These are phyloP conservation scores for Venturia canescens DNA, from an alignment of 1,140 invertebrate species.

Conservation along the genomic window DNA sequence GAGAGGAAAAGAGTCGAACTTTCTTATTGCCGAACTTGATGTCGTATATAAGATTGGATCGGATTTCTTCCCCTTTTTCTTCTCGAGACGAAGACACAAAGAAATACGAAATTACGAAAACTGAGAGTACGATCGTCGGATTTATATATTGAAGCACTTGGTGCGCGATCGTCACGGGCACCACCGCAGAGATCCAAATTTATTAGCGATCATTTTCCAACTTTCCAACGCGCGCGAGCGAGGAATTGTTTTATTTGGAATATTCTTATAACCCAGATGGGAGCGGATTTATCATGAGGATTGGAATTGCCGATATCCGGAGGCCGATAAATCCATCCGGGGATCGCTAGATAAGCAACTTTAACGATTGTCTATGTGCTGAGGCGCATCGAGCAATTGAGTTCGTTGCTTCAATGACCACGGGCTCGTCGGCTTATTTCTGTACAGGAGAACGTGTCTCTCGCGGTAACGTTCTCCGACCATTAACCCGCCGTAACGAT, in stretches of 20 bases:
- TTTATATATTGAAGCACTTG: background rate
- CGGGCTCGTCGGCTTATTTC: no score
- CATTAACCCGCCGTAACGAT: constrained; percentile 14
- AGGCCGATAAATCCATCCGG: no score
- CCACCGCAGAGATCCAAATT: background rate
- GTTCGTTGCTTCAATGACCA: no score
- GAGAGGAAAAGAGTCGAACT: constrained; percentile 52
- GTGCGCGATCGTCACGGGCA: background rate
- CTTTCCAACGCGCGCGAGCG: background rate
- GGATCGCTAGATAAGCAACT: no score
- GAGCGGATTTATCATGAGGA: no score
- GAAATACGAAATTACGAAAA: constrained; percentile 18
- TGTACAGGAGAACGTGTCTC: no score
- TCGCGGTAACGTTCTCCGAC: background rate
- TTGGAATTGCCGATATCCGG: no score
- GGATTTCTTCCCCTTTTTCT: constrained; percentile 52
- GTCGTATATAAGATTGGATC: constrained; percentile 69
- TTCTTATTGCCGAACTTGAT: constrained; percentile 76
- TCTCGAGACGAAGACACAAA: background rate
- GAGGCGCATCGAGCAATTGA: no score
- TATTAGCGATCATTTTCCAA: background rate
- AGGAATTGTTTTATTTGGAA: background rate
- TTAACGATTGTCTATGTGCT: no score
- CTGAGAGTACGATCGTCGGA: background rate
- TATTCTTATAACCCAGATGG: no score